Conservation (phyloP, 2,113 vertebrate genomes). For the Dascyllus trimaculatus region DNA sequence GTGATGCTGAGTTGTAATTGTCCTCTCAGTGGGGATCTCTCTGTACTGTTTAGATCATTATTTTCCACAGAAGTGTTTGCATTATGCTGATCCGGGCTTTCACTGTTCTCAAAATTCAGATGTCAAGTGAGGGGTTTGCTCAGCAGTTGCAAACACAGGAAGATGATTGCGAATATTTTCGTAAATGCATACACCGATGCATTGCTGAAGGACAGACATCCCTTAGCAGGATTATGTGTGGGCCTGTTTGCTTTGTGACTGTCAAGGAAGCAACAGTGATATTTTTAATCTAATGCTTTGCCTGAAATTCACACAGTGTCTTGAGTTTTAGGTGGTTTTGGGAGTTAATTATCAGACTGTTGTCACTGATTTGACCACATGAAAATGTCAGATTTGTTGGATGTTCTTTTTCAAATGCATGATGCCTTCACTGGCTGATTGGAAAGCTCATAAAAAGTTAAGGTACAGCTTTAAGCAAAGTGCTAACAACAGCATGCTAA, state of each 20-base stretch:
- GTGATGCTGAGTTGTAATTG: slow-evolving; percentile 67
- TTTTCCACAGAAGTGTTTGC: slow-evolving; percentile 70
- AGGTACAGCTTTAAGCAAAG: not conserved
- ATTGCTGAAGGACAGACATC: slow-evolving; percentile 6
- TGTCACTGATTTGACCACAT: not conserved
- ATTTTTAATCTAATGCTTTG: slow-evolving; percentile 27
- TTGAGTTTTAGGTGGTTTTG: slow-evolving; percentile 21
- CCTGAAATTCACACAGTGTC: slow-evolving; percentile 26
- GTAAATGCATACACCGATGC: not conserved
- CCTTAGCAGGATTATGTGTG: slow-evolving; percentile 20
- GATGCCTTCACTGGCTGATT: not conserved
- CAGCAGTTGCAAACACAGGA: slow-evolving; percentile 6
- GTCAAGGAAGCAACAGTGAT: slow-evolving; percentile 36
- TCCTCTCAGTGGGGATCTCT: slow-evolving; percentile 61
- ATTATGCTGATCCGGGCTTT: slow-evolving; percentile 53
- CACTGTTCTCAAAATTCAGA: slow-evolving; percentile 34
- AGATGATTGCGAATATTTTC: slow-evolving; percentile 34
- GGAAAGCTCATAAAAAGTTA: not conserved
- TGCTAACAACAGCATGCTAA: not conserved
- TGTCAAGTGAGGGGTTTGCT: slow-evolving; percentile 45
- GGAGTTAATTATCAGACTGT: slow-evolving; percentile 12
- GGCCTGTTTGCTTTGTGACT: not conserved
- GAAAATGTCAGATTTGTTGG: slow-evolving; percentile 31
- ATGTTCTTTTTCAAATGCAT: slow-evolving; percentile 1
- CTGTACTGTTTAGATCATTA: slow-evolving; percentile 68